Evolutionary conservation across 1,140 invertebrate genomes (phyloP).

Genomic region (Papilio glaucus): DNA sequence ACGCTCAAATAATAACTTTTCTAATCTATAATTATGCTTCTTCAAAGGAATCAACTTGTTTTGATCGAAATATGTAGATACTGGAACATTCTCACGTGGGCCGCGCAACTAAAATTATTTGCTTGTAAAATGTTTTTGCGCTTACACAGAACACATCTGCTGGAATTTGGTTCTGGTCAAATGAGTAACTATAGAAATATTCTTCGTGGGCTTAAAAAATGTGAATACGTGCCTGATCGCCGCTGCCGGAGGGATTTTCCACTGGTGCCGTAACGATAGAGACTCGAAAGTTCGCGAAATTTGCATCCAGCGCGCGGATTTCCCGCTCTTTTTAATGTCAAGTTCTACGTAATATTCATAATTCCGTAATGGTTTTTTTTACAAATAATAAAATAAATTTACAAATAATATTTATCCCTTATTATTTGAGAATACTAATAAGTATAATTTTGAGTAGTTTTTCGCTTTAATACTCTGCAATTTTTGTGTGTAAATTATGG

Average conservation of each 20-base stretch:
- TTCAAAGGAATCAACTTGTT: slow-evolving; percentile 34
- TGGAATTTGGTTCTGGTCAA: slow-evolving; percentile 54
- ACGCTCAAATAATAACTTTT: slow-evolving; percentile 17
- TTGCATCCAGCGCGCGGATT: neutral
- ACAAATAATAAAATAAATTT: too few species aligned
- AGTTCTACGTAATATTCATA: neutral
- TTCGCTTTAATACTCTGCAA: neutral
- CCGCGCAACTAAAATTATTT: slow-evolving; percentile 50
- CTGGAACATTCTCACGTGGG: slow-evolving; percentile 28
- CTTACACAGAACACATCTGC: slow-evolving; percentile 40
- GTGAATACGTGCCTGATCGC: slow-evolving; percentile 38
- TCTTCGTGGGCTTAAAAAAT: slow-evolving; percentile 40
- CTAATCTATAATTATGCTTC: slow-evolving; percentile 29
- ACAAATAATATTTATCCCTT: too few species aligned
- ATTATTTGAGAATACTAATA: neutral
- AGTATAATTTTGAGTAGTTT: neutral
- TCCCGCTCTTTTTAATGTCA: slow-evolving; percentile 29
- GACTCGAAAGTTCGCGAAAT: neutral
- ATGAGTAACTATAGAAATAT: slow-evolving; percentile 54
- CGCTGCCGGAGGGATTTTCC: slow-evolving; percentile 40
- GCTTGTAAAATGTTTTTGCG: slow-evolving; percentile 47
- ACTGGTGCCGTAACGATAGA: slow-evolving; percentile 20
- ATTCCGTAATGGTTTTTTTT: too few species aligned
- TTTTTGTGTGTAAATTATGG: too few species aligned
- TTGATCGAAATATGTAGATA: slow-evolving; percentile 32